A percentile compares a stretch with the other conserved stretches of the same genome.
Conservation (phyloP, 2,113 vertebrate genomes). For the Odontophorus gujanensis region DNA sequence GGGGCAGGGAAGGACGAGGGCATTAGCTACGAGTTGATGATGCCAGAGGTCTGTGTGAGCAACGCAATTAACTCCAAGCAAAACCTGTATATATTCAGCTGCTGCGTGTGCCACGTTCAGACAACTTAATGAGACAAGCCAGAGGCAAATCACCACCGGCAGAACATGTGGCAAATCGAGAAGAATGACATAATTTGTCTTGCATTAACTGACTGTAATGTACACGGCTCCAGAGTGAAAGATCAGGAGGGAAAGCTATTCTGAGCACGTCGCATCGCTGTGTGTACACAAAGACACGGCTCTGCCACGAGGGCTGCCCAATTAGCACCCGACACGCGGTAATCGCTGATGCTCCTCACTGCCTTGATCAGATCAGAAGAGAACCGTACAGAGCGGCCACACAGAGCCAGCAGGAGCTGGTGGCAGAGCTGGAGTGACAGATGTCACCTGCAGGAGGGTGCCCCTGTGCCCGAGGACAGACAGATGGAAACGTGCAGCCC, state of each 20-base stretch:
- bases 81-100: neutral
- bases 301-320: slow-evolving; percentile 58
- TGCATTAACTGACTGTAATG: slow-evolving; percentile 58
- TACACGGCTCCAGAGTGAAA: neutral
- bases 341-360: slow-evolving; percentile 56
- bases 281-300: slow-evolving; percentile 54
- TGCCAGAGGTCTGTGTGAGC: neutral
- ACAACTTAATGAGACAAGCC: slow-evolving; percentile 70
- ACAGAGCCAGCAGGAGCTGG: neutral
- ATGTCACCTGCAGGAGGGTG: neutral
- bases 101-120: slow-evolving; percentile 58
- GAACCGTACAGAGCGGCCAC: slow-evolving; percentile 1
- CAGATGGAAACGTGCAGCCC: neutral
- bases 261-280: slow-evolving; percentile 22
- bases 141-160: slow-evolving; percentile 62
- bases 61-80: neutral
- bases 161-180: slow-evolving; percentile 52
- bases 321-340: slow-evolving; percentile 68
- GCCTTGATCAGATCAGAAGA: slow-evolving; percentile 51
- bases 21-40: neutral
- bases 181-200: slow-evolving; percentile 71
- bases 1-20: neutral
- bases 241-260: slow-evolving; percentile 51
- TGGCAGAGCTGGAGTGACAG: accelerated
- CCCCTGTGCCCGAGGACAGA: neutral